A percentile compares a stretch with the other conserved stretches of the same genome.
These are phyloP conservation scores for Drosophila ananassae DNA, from an alignment of 1,140 invertebrate species.

Conservation along the genomic window DNA sequence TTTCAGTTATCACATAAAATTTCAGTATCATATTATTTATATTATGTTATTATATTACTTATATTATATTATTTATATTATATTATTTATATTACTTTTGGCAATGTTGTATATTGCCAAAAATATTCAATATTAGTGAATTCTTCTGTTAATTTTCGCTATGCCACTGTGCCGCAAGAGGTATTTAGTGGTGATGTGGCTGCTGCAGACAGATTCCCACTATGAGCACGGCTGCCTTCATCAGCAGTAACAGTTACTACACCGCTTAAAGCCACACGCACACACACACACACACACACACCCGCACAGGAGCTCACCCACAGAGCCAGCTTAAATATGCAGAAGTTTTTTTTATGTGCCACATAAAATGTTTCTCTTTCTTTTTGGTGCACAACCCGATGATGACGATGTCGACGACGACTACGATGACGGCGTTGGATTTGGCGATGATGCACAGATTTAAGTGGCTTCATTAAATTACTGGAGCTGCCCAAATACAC, in stretches of 20 bases:
- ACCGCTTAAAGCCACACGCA: constrained; percentile 41
- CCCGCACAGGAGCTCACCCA: constrained; percentile 15
- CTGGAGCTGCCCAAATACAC: constrained; percentile 81
- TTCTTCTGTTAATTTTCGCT: too few relatives aligned
- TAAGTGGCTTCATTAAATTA: constrained; percentile 83
- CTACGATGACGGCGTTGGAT: constrained; percentile 6
- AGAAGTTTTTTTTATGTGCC: constrained; percentile 58
- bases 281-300: constrained; percentile 6
- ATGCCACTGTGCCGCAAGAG: not conserved
- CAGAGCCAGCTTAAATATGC: constrained; percentile 61
- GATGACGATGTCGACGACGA: constrained; percentile 28
- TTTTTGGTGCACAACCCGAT: constrained; percentile 22
- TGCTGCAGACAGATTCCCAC: constrained; percentile 45
- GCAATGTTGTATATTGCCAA: too few relatives aligned
- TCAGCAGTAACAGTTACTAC: constrained; percentile 61
- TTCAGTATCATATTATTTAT: too few relatives aligned
- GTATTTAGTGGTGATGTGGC: constrained; percentile 6
- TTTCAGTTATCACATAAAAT: too few relatives aligned
- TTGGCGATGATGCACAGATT: constrained; percentile 61
- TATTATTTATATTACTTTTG: too few relatives aligned
- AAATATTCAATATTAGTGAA: too few relatives aligned
- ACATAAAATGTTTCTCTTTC: constrained; percentile 70
- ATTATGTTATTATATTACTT: too few relatives aligned
- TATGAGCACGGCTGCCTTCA: constrained; percentile 40
- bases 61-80: too few relatives aligned